phyloP scores from a whole-genome alignment of 2,113 vertebrate species.

The Rhynchomys soricoides region DNA sequence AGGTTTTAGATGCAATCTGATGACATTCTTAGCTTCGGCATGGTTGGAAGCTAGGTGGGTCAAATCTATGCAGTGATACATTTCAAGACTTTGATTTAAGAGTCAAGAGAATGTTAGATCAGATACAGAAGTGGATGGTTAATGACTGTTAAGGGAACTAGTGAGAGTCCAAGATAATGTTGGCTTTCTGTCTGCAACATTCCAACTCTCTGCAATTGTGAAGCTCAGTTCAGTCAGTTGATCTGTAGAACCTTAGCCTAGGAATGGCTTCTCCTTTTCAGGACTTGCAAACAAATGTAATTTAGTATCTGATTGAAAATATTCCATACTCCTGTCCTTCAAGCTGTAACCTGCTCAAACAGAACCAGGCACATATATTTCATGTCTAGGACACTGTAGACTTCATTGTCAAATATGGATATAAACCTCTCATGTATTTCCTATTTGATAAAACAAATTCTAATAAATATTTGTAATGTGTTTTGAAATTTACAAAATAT shows the following conservation, averaged over 20 bases:
- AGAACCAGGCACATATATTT: neutral
- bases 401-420: neutral
- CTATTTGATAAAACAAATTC: conserved; percentile 10
- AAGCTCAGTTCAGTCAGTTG: neutral
- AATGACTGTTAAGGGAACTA: neutral
- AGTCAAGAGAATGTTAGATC: neutral
- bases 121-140: neutral
- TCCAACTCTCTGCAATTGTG: neutral
- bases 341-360: conserved; percentile 17
- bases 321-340: neutral
- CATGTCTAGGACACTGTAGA: conserved; percentile 23
- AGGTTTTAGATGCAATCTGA: neutral
- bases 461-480: neutral
- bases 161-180: neutral
- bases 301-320: conserved; percentile 12
- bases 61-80: neutral
- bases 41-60: neutral
- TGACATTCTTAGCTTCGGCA: neutral
- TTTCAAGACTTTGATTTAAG: neutral
- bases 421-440: neutral
- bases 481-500: conserved; percentile 26
- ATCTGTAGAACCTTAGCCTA: neutral
- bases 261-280: neutral
- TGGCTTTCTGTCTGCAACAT: neutral
- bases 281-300: conserved; percentile 1